A percentile compares a stretch with the other conserved stretches of the same genome.
These are phyloP conservation scores for Craseonycteris thonglongyai DNA, from an alignment of 2,113 vertebrate species.

Conservation along the genomic window DNA sequence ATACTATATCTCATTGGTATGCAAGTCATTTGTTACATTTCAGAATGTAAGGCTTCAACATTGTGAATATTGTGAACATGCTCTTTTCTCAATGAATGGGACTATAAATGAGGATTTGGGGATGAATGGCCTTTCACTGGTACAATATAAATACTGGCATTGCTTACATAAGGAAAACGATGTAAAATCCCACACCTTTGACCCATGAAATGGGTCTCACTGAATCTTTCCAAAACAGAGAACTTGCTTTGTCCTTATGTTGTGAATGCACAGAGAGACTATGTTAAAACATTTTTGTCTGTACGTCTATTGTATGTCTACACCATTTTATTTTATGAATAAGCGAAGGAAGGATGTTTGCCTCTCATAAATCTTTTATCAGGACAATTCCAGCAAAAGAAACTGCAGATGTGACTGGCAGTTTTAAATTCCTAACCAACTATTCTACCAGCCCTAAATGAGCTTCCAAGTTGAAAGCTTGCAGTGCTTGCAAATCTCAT, in stretches of 20 bases:
- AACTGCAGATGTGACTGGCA: slow-evolving; percentile 30
- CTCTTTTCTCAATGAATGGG: neutral
- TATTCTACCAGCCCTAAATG: slow-evolving; percentile 38
- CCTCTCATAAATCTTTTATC: slow-evolving; percentile 49
- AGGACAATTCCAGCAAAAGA: slow-evolving; percentile 54
- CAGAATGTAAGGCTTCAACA: neutral
- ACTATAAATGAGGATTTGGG: neutral
- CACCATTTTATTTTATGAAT: slow-evolving; percentile 51
- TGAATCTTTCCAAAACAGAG: neutral
- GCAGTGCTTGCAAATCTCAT: slow-evolving; percentile 37
- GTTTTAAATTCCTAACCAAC: slow-evolving; percentile 73
- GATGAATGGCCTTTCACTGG: neutral
- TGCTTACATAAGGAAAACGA: neutral
- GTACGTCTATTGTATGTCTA: neutral
- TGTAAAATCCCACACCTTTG: neutral
- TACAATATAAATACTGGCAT: neutral
- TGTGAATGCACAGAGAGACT: slow-evolving; percentile 23
- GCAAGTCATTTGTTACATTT: neutral
- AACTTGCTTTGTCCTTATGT: neutral
- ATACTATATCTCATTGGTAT: neutral
- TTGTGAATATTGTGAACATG: neutral
- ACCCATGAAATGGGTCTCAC: neutral
- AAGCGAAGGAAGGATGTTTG: slow-evolving; percentile 45
- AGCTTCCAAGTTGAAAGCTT: slow-evolving; percentile 63
- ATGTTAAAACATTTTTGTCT: slow-evolving; percentile 17